These are phyloP conservation scores for Gryon sp. DNA, from an alignment of 1,140 invertebrate species.

Conservation along the genomic window DNA sequence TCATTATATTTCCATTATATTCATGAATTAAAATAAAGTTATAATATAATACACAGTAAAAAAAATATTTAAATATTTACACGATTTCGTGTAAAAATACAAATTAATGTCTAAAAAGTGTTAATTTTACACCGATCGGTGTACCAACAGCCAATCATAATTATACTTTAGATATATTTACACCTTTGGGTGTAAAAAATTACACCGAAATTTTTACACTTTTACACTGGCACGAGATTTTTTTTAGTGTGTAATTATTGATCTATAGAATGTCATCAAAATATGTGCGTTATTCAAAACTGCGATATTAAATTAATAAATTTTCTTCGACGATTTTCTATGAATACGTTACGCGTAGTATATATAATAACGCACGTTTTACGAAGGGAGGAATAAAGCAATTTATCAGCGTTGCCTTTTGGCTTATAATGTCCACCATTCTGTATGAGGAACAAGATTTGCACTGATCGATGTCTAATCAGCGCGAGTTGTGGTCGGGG, in stretches of 20 bases:
- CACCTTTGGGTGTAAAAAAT: no score
- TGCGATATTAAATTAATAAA: constrained; percentile 48
- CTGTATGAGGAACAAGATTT: constrained; percentile 17
- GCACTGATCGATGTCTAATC: constrained; percentile 56
- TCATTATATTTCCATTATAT: no score
- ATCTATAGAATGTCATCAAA: constrained; percentile 8
- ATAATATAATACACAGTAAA: constrained; percentile 37
- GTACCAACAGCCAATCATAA: no score
- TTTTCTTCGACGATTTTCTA: constrained; percentile 44
- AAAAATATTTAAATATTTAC: no score
- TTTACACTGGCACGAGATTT: no score
- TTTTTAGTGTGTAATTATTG: no score
- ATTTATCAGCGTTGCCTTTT: constrained; percentile 36
- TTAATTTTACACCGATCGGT: no score
- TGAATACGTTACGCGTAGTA: constrained; percentile 33
- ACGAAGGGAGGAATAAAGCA: constrained; percentile 14
- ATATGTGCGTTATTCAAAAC: constrained; percentile 35
- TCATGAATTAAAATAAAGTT: constrained; percentile 21
- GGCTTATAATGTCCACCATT: constrained; percentile 17
- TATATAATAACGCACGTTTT: constrained; percentile 29
- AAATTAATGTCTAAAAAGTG: no score
- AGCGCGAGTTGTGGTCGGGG: constrained; percentile 27
- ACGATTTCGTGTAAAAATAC: no score
- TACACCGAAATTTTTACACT: no score
- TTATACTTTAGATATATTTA: no score